A percentile compares a stretch with the other conserved stretches of the same genome.
Evolutionary conservation across 1,140 invertebrate species (phyloP).

Genomic region (Reticulitermes speratus): DNA sequence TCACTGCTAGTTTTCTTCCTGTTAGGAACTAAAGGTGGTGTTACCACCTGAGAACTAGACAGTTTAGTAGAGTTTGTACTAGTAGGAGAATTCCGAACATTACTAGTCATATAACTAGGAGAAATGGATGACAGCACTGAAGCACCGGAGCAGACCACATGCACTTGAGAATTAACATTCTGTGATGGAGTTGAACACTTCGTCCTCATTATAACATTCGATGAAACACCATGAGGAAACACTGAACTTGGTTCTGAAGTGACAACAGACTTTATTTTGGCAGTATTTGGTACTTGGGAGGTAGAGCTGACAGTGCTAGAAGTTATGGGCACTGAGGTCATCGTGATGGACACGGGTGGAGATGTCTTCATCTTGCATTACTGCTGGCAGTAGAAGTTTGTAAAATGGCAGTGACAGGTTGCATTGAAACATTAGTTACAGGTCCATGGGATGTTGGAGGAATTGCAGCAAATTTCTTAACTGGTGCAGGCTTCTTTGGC

Average conservation of each 20-base stretch:
- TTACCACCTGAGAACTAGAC: neutral
- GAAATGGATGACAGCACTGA: neutral
- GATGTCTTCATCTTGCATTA: neutral
- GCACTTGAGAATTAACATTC: neutral
- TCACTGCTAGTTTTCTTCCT: neutral
- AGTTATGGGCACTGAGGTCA: neutral
- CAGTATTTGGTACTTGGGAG: slow-evolving; percentile 3
- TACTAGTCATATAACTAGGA: neutral
- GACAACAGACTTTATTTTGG: neutral
- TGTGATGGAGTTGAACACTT: neutral
- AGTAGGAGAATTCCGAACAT: neutral
- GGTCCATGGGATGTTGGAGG: neutral
- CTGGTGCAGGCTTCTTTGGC: neutral
- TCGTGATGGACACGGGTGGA: neutral
- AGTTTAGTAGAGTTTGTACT: neutral
- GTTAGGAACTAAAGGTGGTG: neutral
- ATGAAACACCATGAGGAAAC: neutral
- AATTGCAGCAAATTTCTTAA: neutral
- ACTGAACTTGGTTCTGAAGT: neutral
- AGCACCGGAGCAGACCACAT: neutral
- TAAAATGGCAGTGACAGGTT: neutral
- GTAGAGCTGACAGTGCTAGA: neutral
- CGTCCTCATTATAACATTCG: neutral
- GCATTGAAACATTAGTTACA: neutral
- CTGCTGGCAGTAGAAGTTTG: slow-evolving; percentile 5